Evolutionary conservation across 2,113 vertebrate species (phyloP).

Genomic region (Eclectus roratus): DNA sequence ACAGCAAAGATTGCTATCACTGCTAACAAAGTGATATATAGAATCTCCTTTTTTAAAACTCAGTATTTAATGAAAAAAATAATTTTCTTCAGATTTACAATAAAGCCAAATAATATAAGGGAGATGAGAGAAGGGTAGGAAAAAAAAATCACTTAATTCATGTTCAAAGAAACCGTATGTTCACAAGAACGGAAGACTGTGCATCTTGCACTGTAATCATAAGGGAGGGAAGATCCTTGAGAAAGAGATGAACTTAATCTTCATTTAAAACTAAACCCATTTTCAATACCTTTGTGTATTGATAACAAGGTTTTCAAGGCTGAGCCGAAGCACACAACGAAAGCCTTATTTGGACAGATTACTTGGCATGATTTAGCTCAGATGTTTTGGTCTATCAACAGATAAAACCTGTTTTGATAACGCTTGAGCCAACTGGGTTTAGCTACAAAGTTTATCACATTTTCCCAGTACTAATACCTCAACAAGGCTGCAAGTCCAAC

Average conservation of each 20-base stretch:
- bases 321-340: rapidly evolving
- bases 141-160: background rate
- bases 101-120: background rate
- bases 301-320: background rate
- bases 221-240: background rate
- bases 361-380: background rate
- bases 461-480: background rate
- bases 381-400: background rate
- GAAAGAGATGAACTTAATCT: background rate
- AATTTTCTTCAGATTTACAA: background rate
- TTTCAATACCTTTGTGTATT: background rate
- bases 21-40: background rate
- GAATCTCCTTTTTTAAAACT: background rate
- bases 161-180: background rate
- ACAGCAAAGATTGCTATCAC: background rate
- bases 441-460: background rate
- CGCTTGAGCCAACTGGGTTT: background rate
- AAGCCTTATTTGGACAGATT: background rate
- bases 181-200: background rate
- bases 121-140: background rate
- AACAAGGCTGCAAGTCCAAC: background rate
- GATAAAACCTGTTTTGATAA: background rate
- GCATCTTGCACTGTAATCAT: background rate
- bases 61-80: background rate
- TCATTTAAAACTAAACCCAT: background rate